Evolutionary conservation across 2,113 vertebrate species (phyloP).

Genomic region (Nesogale talazaci): DNA sequence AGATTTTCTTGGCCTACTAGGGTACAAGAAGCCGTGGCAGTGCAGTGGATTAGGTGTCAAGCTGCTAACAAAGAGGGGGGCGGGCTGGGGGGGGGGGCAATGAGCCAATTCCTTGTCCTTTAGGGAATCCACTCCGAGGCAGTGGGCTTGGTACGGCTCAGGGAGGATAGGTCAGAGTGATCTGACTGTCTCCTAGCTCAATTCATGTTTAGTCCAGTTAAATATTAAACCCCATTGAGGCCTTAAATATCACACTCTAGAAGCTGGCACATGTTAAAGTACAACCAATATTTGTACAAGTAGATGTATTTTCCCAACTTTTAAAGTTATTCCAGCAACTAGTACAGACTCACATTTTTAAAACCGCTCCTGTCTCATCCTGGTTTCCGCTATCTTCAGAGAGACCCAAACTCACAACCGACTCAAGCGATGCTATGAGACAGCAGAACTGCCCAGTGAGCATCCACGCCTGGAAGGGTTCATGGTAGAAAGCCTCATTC

Average conservation of each 20-base stretch:
- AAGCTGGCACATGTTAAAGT: constrained; percentile 12
- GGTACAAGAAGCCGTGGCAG: no score
- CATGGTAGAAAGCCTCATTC: no score
- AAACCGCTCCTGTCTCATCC: background rate
- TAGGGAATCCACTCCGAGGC: no score
- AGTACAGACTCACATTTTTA: background rate
- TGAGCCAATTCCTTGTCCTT: no score
- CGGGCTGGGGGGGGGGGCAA: no score
- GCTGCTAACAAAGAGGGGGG: no score
- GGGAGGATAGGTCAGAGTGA: background rate
- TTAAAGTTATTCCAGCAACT: constrained; percentile 12
- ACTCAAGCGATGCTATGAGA: background rate
- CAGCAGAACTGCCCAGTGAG: no score
- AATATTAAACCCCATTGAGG: constrained; percentile 36
- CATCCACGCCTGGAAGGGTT: no score
- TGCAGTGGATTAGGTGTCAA: no score
- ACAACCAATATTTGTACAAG: constrained; percentile 58
- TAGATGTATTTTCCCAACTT: constrained; percentile 27
- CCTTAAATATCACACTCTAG: constrained; percentile 9
- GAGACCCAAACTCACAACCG: background rate
- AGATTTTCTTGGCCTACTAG: background rate
- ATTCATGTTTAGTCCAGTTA: constrained; percentile 31
- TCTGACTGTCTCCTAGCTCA: background rate
- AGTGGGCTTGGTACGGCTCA: no score
- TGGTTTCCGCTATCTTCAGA: background rate